phyloP scores from a whole-genome alignment of 2,113 vertebrate species.

The Panthera uncia region DNA sequence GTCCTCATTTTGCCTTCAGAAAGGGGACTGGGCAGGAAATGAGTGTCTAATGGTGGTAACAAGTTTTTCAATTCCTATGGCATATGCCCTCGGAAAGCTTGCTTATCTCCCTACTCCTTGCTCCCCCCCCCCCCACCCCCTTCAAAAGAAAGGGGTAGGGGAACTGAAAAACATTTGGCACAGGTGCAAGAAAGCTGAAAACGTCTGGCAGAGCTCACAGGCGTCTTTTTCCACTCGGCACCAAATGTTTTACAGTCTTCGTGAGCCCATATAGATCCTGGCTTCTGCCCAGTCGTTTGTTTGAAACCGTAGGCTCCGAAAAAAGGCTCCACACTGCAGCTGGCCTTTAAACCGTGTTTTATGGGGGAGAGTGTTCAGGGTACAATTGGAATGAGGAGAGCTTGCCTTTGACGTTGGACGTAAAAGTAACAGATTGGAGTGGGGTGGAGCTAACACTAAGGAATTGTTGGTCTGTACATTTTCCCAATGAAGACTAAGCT shows the following conservation, averaged over 20 bases:
- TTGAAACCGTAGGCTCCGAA: conserved; percentile 79
- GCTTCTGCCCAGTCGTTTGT: conserved; percentile 83
- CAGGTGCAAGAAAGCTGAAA: conserved; percentile 79
- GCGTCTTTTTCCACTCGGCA: conserved; percentile 65
- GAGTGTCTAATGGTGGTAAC: background rate
- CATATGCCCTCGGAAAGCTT: conserved; percentile 54
- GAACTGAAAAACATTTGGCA: conserved; percentile 78
- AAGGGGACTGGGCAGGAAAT: background rate
- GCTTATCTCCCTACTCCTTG: conserved; percentile 44
- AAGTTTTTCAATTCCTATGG: conserved; percentile 30
- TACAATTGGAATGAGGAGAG: conserved; percentile 66
- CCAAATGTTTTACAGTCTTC: conserved; percentile 87
- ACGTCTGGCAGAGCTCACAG: conserved; percentile 79
- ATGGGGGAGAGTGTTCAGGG: conserved; percentile 76
- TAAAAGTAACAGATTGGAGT: conserved; percentile 76
- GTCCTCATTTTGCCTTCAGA: background rate
- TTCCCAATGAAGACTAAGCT: conserved; percentile 64
- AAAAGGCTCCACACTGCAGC: conserved; percentile 81
- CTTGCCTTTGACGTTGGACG: conserved; percentile 68
- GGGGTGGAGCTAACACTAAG: conserved; percentile 65
- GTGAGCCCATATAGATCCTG: conserved; percentile 82
- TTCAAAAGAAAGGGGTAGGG: conserved; percentile 59
- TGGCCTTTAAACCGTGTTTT: conserved; percentile 84
- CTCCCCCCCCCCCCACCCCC: conserved; percentile 4
- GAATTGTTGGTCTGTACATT: conserved; percentile 64